Evolutionary conservation across 2,888 invertebrate species (phyloP), one percentile per base, ranked within the genome.

Genomic region (Gymnosoma rotundatum): DNA sequence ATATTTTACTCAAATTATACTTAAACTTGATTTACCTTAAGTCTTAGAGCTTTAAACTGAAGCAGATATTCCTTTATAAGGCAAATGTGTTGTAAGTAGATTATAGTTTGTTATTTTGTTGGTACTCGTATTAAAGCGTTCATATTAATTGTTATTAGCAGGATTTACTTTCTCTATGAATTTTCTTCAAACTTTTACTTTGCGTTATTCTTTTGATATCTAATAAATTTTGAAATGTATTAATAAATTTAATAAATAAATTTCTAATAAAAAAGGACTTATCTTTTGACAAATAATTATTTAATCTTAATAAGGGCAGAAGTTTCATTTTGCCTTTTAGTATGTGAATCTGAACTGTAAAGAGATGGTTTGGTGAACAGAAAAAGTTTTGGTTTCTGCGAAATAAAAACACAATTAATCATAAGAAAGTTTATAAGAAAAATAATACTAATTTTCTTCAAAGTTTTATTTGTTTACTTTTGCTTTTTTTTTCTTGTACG

Each of bases 201-300:
- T 20, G 42, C 12, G 18, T 32, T 64, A 14, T 56, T 18, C 12
- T 74, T 54, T 73, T 42, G 36, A 52, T 64, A 32, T 79, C n/a
- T 45, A 64, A 60, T 70, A 63, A 61, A 63, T 76, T 45, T 18
- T 36, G 36, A n/a, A 25, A 36, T 63, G 70, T 61, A 70, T 63
- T 56, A 64, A 70, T 70, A 60, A 74, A 78, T 78, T 75, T 56
- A 60, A 78, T 66, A 64, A 64, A 83, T 70, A 64, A 60, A 54
- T 45, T 63, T 50, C 21, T 67, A 74, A 58, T 2, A n/a, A 25
- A 4, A 25, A 36, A 20, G 36, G 18, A 14, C 14, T 72, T 32
- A 64, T 48, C 2, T 48, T 25, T 63, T 21, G 63, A 48, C 70
- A 56, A 14, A 45, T 2, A 14, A 45, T 45, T 45, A 45, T 14